Evolutionary conservation across 1,140 invertebrate genomes (phyloP), one percentile per base, ranked within the genome.

Genomic region (Neodiprion virginianus): DNA sequence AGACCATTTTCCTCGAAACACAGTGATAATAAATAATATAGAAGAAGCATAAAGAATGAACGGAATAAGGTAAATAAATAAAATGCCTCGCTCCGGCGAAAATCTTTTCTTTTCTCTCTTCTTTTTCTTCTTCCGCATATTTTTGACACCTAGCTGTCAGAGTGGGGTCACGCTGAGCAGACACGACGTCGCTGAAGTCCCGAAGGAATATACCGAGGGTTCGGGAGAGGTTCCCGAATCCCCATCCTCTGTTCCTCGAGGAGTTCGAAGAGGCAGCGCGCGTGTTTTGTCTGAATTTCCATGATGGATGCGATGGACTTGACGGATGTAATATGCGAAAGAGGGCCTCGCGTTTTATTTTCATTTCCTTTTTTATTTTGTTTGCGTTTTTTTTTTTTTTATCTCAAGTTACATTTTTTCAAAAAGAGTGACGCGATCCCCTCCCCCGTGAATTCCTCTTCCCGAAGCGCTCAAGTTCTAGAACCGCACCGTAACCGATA

Each of bases 221-320:
- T 40, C 5, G n/a, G 53, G 53, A 61, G n/a, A 17, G 53, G n/a
- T 61, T 17, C 53, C 53, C 53, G 53, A 9, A 12, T 61, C 7
- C 11, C n/a, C 53, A 11, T n/a, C 53, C 11, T 61, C 53, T n/a
- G 53, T 12, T 40, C 28, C 28, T 40, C 28, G 28, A 40, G 28
- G 28, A 40, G 28, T 40, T 40, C 28, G 28, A 40, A 5, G 28
- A 40, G 5, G 28, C 53, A n/a, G 53, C n/a, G n/a, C 53, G 53
- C n/a, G 53, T 61, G 53, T 61, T 61, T 61, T 61, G 53, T 61
- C 53, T 61, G 53, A 17, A 61, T 61, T 12, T 61, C 53, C n/a
- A 61, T 61, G 53, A 61, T 61, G 53, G 53, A 61, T 61, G 53
- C n/a, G 53, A 61, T 61, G 53, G 53, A 61, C n/a, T 61, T 61